Evolutionary conservation across 2,797 vertebrate genomes (phyloP), one percentile per base, ranked within the genome.

Genomic region (Gambusia yucatana): DNA sequence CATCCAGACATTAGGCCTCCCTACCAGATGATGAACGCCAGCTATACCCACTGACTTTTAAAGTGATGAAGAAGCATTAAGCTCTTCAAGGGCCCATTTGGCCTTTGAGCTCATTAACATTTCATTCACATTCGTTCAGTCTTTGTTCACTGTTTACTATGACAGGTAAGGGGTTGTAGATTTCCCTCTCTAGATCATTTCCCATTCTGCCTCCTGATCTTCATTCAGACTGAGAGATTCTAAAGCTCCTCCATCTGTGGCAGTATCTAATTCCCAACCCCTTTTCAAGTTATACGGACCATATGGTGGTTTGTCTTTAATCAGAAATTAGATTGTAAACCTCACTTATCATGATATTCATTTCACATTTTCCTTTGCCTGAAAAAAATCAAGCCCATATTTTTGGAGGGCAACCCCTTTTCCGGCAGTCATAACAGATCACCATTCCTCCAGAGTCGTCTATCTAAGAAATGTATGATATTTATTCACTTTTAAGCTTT

Each of bases 401-500:
- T 22, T 67, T 11, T n/a, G 36, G 50, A n/a, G 14, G 11, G 1
- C 50, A 41, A 8, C 50, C 20, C 11, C 6, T 30, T 52, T 73
- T 55, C 25, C 2, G 20, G 30, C 43, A 41, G 30, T 13, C 46
- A 17, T 39, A 14, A 46, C 20, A 57, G 4, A 44, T 70, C 11
- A 59, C 65, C 1, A 13, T 44, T 74, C 17, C 30, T 63, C 59
- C 14, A 22, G 52, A 20, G 22, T 17, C 22, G 6, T 13, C 17
- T 28, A 33, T 41, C 39, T 55, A 39, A 74, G 48, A 43, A 74
- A 17, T 14, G 20, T 41, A 28, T 70, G 57, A 74, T 57, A 59
- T 57, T 74, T 57, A 57, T 43, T 74, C 13, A n/a, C 16, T 16
- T 52, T 69, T 52, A 77, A 69, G 36, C 61, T 48, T 75, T 47